Evolutionary conservation across 2,113 vertebrate genomes (phyloP).

Genomic region (Conger conger): DNA sequence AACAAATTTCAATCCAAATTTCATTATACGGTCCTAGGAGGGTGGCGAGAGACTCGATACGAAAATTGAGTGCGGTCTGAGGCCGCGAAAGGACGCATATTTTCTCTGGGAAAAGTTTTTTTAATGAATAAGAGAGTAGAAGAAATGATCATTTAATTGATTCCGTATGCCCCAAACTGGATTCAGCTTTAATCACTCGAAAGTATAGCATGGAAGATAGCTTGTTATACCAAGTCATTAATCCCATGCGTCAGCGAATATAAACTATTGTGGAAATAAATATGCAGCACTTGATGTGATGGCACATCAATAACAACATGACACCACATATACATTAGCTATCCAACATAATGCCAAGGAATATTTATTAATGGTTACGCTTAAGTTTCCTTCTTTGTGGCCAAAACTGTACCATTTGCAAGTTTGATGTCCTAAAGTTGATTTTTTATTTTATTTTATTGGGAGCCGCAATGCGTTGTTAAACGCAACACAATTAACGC

Average conservation of each 20-base stretch:
- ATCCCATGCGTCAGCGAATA: constrained; percentile 59
- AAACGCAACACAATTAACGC: neutral
- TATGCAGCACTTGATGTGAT: constrained; percentile 57
- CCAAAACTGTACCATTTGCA: neutral
- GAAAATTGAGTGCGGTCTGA: constrained; percentile 62
- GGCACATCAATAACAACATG: constrained; percentile 60
- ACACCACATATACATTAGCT: constrained; percentile 54
- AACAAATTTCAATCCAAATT: constrained; percentile 58
- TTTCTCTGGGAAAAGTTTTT: constrained; percentile 69
- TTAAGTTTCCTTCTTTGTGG: neutral
- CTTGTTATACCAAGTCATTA: constrained; percentile 75
- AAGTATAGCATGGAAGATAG: constrained; percentile 71
- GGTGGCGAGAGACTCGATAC: constrained; percentile 53
- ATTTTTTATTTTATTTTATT: constrained; percentile 6
- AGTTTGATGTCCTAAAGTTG: constrained; percentile 6
- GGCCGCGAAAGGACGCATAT: constrained; percentile 54
- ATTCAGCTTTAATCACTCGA: constrained; percentile 73
- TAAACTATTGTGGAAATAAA: constrained; percentile 42
- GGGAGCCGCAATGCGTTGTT: neutral
- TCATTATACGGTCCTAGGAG: constrained; percentile 55
- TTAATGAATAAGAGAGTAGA: constrained; percentile 64
- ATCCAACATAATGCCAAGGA: constrained; percentile 47
- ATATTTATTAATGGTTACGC: constrained; percentile 11
- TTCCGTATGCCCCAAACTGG: constrained; percentile 76
- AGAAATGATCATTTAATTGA: constrained; percentile 78